Evolutionary conservation across 2,888 invertebrate species (phyloP).

Genomic region (Conchocele bisecta): DNA sequence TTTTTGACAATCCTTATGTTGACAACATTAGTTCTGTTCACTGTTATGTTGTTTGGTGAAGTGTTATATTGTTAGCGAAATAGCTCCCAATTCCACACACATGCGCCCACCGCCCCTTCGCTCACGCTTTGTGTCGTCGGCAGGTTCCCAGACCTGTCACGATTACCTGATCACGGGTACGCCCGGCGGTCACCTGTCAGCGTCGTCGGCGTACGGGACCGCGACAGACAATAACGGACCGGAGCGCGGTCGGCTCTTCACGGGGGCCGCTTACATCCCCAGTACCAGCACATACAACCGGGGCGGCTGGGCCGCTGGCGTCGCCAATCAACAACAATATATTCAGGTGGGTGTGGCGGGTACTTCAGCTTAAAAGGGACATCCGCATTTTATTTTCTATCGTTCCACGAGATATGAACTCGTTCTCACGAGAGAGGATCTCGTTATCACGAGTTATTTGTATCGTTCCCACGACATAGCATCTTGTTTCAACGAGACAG

Average conservation of each 20-base stretch:
- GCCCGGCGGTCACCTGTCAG: constrained; percentile 55
- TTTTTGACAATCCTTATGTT: no score
- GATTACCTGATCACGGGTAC: constrained; percentile 61
- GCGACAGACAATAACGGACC: constrained; percentile 53
- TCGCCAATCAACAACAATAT: constrained; percentile 59
- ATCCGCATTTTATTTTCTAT: no score
- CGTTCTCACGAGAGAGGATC: no score
- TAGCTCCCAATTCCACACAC: no score
- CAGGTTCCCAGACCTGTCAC: constrained; percentile 64
- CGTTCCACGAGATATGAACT: no score
- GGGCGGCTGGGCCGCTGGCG: constrained; percentile 59
- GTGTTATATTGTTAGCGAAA: no score
- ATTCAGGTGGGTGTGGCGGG: constrained; percentile 69
- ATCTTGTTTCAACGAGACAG: no score
- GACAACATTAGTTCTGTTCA: no score
- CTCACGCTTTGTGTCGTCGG: background rate
- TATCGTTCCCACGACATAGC: no score
- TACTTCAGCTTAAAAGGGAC: no score
- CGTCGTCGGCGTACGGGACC: constrained; percentile 49
- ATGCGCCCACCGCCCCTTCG: background rate
- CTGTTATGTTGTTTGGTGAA: no score
- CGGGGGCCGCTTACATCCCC: constrained; percentile 36
- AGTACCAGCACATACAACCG: constrained; percentile 55
- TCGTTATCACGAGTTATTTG: no score
- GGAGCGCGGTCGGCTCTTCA: constrained; percentile 54